Evolutionary conservation across 2,888 invertebrate genomes (phyloP).

Genomic region (Hemaris fuciformis): DNA sequence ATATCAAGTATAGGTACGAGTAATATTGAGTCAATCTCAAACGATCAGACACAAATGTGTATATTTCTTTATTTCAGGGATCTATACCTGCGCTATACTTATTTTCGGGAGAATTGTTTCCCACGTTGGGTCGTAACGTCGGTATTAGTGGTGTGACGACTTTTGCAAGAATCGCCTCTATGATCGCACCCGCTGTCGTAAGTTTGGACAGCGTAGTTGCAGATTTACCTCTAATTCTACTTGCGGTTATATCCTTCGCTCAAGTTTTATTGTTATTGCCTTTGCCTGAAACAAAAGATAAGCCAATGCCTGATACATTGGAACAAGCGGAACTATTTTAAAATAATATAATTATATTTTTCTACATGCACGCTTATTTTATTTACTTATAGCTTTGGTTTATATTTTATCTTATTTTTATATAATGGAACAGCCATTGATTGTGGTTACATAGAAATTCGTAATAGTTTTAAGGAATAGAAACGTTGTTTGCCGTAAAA

Average conservation of each 20-base stretch:
- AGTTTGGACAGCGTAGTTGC: constrained; percentile 45
- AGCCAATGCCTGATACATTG: constrained; percentile 75
- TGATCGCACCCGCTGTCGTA: constrained; percentile 77
- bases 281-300: constrained; percentile 71
- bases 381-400: not conserved
- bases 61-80: constrained; percentile 71
- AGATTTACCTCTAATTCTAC: constrained; percentile 56
- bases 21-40: too few relatives aligned
- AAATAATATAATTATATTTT: constrained; percentile 1
- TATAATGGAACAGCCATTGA: too few relatives aligned
- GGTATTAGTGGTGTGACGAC: constrained; percentile 88
- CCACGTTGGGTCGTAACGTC: constrained; percentile 88
- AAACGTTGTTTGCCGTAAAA: too few relatives aligned
- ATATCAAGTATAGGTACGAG: not conserved
- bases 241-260: constrained; percentile 49
- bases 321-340: constrained; percentile 66
- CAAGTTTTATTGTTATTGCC: constrained; percentile 61
- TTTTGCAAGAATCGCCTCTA: constrained; percentile 89
- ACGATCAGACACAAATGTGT: too few relatives aligned
- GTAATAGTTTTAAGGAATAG: too few relatives aligned
- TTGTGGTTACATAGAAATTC: too few relatives aligned
- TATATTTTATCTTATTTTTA: too few relatives aligned
- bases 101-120: constrained; percentile 89
- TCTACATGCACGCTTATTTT: not conserved
- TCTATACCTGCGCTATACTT: constrained; percentile 84